These are phyloP conservation scores for Drosophila birchii DNA, from an alignment of 2,888 invertebrate genomes.

Conservation along the genomic window DNA sequence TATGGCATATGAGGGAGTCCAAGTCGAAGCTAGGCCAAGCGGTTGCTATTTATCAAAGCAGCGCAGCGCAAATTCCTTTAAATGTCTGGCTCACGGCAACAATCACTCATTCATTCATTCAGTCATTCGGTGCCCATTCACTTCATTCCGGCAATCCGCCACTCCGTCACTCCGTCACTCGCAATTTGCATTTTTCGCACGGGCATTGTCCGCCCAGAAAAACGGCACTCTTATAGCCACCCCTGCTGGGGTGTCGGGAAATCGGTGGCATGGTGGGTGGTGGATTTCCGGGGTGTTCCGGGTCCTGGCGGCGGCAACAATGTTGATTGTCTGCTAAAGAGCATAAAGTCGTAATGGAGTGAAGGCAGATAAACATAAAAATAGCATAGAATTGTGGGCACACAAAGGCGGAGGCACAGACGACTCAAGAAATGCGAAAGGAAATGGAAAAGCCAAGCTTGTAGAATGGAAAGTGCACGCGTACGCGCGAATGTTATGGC, in stretches of 20 bases:
- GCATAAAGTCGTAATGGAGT: slow-evolving; percentile 79
- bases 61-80: slow-evolving; percentile 50
- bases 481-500: slow-evolving; percentile 75
- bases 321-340: slow-evolving; percentile 80
- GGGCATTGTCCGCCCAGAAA: slow-evolving; percentile 60
- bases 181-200: slow-evolving; percentile 80
- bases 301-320: slow-evolving; percentile 48
- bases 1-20: slow-evolving; percentile 69
- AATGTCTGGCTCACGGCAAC: slow-evolving; percentile 51
- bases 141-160: slow-evolving; percentile 34
- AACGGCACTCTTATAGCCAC: slow-evolving; percentile 12
- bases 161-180: slow-evolving; percentile 43
- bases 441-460: slow-evolving; percentile 30
- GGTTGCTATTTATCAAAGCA: slow-evolving; percentile 66
- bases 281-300: slow-evolving; percentile 2
- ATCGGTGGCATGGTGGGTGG: slow-evolving; percentile 2
- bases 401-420: slow-evolving; percentile 58
- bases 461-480: slow-evolving; percentile 65
- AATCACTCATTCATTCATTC: slow-evolving; percentile 58
- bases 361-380: slow-evolving; percentile 79
- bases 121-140: slow-evolving; percentile 49
- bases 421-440: slow-evolving; percentile 12
- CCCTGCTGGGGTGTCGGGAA: slow-evolving; percentile 7
- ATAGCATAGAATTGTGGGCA: slow-evolving; percentile 75
- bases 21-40: slow-evolving; percentile 64